A percentile compares a stretch with the other conserved stretches of the same genome.
Evolutionary conservation across 1,140 invertebrate species (phyloP).

Genomic region (Piezodorus guildinii): DNA sequence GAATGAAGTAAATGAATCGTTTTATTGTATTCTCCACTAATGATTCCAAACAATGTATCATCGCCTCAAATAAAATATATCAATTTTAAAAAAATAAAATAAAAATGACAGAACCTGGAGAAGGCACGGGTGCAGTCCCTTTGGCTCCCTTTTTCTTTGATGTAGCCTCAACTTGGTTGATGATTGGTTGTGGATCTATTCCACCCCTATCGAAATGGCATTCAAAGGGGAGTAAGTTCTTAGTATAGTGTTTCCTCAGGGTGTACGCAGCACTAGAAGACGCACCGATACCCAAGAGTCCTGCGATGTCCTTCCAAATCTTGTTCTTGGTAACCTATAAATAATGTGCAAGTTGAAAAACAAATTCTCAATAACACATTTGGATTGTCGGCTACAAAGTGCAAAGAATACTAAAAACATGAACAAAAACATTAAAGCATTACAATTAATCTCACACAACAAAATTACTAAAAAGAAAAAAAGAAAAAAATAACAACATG

Average conservation of each 20-base stretch:
- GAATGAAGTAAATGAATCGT: too few relatives aligned
- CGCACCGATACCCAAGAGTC: constrained; percentile 80
- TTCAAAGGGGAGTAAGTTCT: constrained; percentile 88
- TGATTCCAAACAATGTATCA: too few relatives aligned
- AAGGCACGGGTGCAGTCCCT: constrained; percentile 57
- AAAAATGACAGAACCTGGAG: constrained; percentile 49
- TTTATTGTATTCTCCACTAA: too few relatives aligned
- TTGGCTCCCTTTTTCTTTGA: constrained; percentile 80
- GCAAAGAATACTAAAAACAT: constrained; percentile 1
- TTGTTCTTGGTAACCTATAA: constrained; percentile 91
- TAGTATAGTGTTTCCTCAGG: constrained; percentile 92
- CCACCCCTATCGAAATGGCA: constrained; percentile 94
- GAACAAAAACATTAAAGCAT: constrained; percentile 11
- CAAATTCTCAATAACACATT: background rate
- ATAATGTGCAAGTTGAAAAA: background rate
- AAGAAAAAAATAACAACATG: too few relatives aligned
- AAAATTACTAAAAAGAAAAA: too few relatives aligned
- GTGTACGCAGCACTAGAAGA: constrained; percentile 96
- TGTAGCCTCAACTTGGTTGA: constrained; percentile 82
- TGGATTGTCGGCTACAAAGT: background rate
- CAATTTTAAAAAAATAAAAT: constrained; percentile 21
- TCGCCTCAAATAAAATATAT: background rate
- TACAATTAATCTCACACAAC: constrained; percentile 16
- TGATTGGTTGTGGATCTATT: constrained; percentile 87
- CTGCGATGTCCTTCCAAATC: constrained; percentile 96